phyloP scores from a whole-genome alignment of 2,113 vertebrate species.

The Chionodraco myersi region DNA sequence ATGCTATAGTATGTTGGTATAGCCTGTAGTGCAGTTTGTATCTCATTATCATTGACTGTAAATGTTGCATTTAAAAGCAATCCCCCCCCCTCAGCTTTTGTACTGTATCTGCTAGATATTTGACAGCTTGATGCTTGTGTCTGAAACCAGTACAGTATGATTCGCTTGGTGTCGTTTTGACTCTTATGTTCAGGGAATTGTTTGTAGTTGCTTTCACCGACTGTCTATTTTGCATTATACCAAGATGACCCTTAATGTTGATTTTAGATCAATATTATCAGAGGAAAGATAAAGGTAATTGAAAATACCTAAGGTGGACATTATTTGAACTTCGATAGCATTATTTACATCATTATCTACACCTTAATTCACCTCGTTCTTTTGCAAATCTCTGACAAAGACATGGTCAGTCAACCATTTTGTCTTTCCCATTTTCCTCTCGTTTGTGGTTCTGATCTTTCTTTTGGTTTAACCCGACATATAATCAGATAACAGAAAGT shows the following conservation, averaged over 20 bases:
- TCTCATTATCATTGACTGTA: constrained; percentile 48
- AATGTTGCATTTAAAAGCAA: constrained; percentile 54
- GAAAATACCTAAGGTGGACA: neutral
- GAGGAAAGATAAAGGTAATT: neutral
- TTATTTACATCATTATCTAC: neutral
- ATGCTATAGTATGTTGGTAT: constrained; percentile 52
- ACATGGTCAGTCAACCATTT: constrained; percentile 64
- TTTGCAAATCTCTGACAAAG: neutral
- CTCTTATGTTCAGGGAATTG: constrained; percentile 28
- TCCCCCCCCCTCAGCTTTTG: constrained; percentile 39
- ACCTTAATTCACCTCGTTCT: neutral
- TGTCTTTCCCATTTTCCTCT: constrained; percentile 27
- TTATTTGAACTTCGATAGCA: neutral
- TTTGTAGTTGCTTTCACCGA: constrained; percentile 40
- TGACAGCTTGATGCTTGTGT: constrained; percentile 42
- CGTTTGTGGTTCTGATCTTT: neutral
- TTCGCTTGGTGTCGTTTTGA: constrained; percentile 31
- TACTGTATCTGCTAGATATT: constrained; percentile 57
- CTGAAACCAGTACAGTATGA: constrained; percentile 44
- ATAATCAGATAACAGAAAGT: constrained; percentile 8
- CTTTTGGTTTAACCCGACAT: constrained; percentile 9
- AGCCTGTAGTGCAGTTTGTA: constrained; percentile 41
- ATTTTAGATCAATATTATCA: neutral
- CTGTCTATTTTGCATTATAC: constrained; percentile 12
- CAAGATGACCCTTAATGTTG: constrained; percentile 42